These are phyloP conservation scores for Aurelia aurita DNA, from an alignment of 30 jellyfish, hydroid and myxozoan genomes.

Conservation along the genomic window DNA sequence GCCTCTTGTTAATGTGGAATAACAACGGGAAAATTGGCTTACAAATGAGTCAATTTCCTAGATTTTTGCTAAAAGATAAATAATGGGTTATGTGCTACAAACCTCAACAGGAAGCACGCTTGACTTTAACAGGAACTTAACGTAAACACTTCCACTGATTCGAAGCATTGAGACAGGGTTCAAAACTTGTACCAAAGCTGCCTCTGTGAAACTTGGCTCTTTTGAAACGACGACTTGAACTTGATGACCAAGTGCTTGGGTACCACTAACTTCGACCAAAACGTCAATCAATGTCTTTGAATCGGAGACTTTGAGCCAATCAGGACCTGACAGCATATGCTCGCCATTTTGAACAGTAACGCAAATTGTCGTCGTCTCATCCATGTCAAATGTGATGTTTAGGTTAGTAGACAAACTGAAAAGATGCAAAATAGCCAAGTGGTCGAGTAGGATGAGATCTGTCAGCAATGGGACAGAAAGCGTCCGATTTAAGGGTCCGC, in stretches of 20 bases:
- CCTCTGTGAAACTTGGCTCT: conserved; percentile 91
- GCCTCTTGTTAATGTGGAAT: no score
- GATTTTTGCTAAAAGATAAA: no score
- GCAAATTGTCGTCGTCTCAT: conserved; percentile 75
- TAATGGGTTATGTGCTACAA: background rate
- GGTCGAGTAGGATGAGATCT: no score
- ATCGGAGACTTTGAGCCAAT: conserved; percentile 88
- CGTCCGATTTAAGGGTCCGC: no score
- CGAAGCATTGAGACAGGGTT: conserved; percentile 77
- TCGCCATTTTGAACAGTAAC: conserved; percentile 89
- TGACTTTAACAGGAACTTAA: conserved; percentile 83
- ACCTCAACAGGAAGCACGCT: conserved; percentile 65
- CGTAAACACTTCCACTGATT: conserved; percentile 73
- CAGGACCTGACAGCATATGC: conserved; percentile 89
- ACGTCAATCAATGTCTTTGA: conserved; percentile 83
- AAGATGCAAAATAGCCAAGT: no score
- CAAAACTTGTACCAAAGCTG: conserved; percentile 89
- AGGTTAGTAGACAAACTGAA: no score
- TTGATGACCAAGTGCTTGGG: conserved; percentile 91
- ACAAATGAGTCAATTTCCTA: no score
- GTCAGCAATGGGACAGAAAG: no score
- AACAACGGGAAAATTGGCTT: no score
- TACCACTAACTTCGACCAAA: conserved; percentile 91
- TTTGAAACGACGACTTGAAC: conserved; percentile 94
- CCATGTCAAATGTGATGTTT: conserved; percentile 40